These are phyloP conservation scores for Nomada fucata DNA, from an alignment of 2,888 invertebrate genomes.

Conservation along the genomic window DNA sequence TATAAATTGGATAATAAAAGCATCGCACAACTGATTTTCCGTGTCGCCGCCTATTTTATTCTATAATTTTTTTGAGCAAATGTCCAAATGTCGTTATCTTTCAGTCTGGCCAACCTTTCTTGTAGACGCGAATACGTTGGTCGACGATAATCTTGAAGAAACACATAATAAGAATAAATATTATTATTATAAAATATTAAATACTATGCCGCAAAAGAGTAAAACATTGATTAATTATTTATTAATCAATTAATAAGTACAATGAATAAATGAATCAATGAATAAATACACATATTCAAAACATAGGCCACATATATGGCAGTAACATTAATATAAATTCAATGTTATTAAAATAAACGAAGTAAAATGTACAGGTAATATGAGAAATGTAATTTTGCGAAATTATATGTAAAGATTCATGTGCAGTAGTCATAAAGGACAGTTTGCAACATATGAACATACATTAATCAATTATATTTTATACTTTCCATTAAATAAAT, in stretches of 20 bases:
- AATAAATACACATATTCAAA: neutral
- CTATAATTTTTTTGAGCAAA: constrained; percentile 32
- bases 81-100: constrained; percentile 6
- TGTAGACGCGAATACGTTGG: neutral
- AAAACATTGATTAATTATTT: neutral
- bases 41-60: constrained; percentile 21
- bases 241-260: too few relatives aligned
- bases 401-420: neutral
- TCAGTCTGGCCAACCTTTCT: constrained; percentile 10
- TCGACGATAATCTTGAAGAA: neutral
- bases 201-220: neutral
- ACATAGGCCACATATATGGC: too few relatives aligned
- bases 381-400: neutral
- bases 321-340: neutral
- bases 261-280: too few relatives aligned
- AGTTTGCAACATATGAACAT: constrained; percentile 3
- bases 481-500: neutral
- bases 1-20: constrained; percentile 6
- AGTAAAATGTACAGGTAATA: neutral
- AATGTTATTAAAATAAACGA: neutral
- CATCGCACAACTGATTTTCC: constrained; percentile 21
- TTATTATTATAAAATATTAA: neutral
- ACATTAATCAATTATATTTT: neutral
- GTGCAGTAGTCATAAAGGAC: neutral
- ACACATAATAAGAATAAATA: neutral